Evolutionary conservation across 2,888 invertebrate genomes (phyloP), one percentile per base, ranked within the genome.

Genomic region (Allolobophora icterica): DNA sequence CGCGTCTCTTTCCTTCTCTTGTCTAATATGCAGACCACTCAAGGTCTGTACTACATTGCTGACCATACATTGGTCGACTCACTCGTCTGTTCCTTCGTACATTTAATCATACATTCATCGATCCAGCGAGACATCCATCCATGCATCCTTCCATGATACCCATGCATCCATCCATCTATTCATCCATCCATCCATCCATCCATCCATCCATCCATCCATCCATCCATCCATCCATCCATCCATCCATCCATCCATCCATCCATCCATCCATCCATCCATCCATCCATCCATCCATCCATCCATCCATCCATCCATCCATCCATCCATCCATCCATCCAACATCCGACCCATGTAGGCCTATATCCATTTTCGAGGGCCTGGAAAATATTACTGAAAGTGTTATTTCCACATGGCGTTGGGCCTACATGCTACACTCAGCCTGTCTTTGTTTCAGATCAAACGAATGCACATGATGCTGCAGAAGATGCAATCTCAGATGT

Each of bases 381-480:
- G 1, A n/a, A n/a, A 71, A 6, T n/a, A 11, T 71, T n/a, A 3
- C 13, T n/a, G n/a, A 71, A 71, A n/a, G 71, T 71, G 71, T n/a
- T n/a, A 71, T 71, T 71, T 52, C 52, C 52, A 52, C 24, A 30
- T 30, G 71, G n/a, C 8, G 71, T n/a, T n/a, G n/a, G n/a, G n/a
- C n/a, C n/a, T 17, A 71, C 71, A 52, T 42, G 71, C n/a, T 71
- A 17, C 71, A 71, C 13, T 52, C 1, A 8, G n/a, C 17, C 71
- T 71, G 30, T 42, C 92, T 89, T n/a, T 84, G 84, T 91, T 91
- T 24, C 93, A 98, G 98, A 98, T 99, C 94, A 97, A 98, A 93
- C 97, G 98, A 94, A 99, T 99, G 98, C 98, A 98, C 96, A 98
- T 98, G 95, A 98, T 98, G 97, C 96, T 98, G 94, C 97, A 97